A percentile compares a stretch with the other conserved stretches of the same genome.
These are phyloP conservation scores for Branchellion lobata DNA, from an alignment of 2,888 invertebrate species.

Conservation along the genomic window DNA sequence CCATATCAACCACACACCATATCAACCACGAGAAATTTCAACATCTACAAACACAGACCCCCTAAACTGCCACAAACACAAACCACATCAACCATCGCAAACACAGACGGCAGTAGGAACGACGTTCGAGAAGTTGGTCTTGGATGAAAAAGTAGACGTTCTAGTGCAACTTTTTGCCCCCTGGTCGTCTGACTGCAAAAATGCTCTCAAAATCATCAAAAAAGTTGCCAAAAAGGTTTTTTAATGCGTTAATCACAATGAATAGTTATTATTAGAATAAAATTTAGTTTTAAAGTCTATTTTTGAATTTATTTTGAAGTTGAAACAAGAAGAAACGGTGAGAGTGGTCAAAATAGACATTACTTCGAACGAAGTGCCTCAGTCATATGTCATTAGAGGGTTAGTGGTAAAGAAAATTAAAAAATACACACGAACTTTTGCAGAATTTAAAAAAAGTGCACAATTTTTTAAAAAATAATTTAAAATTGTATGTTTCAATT, in stretches of 20 bases:
- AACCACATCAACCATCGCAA: too few relatives aligned
- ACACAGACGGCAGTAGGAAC: constrained; percentile 33
- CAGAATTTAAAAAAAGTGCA: too few relatives aligned
- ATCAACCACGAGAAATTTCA: too few relatives aligned
- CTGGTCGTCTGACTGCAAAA: constrained; percentile 41
- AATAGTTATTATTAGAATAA: neutral
- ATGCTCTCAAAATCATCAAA: constrained; percentile 23
- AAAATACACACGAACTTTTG: too few relatives aligned
- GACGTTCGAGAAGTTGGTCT: constrained; percentile 43
- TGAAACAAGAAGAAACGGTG: constrained; percentile 29
- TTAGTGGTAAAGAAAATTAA: too few relatives aligned
- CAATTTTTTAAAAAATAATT: neutral
- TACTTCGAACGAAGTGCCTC: constrained; percentile 39
- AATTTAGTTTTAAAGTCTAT: neutral
- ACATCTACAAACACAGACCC: too few relatives aligned
- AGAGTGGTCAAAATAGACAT: constrained; percentile 38
- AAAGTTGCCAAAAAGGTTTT: constrained; percentile 43
- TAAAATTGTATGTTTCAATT: neutral
- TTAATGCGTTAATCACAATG: neutral
- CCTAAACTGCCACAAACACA: too few relatives aligned
- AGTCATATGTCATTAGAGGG: constrained; percentile 40
- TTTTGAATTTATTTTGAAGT: constrained; percentile 6
- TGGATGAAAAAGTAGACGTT: constrained; percentile 39
- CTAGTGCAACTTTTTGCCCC: constrained; percentile 37
- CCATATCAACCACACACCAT: too few relatives aligned